phyloP scores from a whole-genome alignment of 2,888 invertebrate genomes.

The Cosmorhoe ocellata region DNA sequence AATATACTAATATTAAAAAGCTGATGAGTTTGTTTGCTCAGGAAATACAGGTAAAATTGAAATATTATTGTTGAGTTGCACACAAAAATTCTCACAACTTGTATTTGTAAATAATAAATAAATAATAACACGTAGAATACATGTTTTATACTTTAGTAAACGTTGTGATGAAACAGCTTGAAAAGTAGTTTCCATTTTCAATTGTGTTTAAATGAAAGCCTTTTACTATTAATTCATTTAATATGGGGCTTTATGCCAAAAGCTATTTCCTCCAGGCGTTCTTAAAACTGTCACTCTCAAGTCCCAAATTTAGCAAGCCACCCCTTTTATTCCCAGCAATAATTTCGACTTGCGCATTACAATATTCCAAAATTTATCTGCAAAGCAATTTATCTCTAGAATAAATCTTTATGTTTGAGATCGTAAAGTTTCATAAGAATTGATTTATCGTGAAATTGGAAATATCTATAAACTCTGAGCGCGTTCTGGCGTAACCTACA shows the following conservation, averaged over 20 bases:
- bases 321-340: slow-evolving; percentile 6
- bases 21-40: no score
- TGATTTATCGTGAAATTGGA: slow-evolving; percentile 42
- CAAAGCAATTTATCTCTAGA: slow-evolving; percentile 35
- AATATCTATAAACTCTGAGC: slow-evolving; percentile 38
- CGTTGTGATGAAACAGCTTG: no score
- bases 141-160: no score
- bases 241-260: slow-evolving; percentile 1
- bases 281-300: background rate
- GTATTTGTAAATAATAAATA: no score
- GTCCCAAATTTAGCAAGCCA: slow-evolving; percentile 4
- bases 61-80: no score
- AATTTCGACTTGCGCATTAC: slow-evolving; percentile 12
- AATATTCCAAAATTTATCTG: slow-evolving; percentile 29
- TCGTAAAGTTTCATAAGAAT: slow-evolving; percentile 38
- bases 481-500: slow-evolving; percentile 11
- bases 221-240: no score
- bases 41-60: no score
- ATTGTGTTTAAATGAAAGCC: no score
- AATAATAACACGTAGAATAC: no score
- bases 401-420: slow-evolving; percentile 35
- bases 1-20: no score
- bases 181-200: no score
- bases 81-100: no score
- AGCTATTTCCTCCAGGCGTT: slow-evolving; percentile 9